Conservation (phyloP, 2,888 invertebrate species). For the Neuroscelio doddi region DNA sequence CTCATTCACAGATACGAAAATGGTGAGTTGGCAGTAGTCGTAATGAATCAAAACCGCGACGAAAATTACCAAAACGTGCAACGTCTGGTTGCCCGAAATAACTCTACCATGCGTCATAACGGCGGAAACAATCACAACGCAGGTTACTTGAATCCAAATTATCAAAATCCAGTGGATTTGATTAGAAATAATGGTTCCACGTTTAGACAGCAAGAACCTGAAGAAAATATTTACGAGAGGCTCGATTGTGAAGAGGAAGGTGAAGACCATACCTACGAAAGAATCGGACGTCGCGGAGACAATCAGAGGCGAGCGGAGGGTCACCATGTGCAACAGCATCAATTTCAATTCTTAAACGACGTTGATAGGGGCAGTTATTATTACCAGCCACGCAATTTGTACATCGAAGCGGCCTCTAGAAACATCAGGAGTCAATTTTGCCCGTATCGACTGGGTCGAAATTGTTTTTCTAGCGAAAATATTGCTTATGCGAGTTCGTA, state of each 20-base stretch:
- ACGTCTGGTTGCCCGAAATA: slow-evolving; percentile 38
- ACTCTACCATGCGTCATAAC: slow-evolving; percentile 51
- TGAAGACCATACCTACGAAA: slow-evolving; percentile 64
- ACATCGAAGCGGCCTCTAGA: slow-evolving; percentile 53
- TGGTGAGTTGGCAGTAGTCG: slow-evolving; percentile 64
- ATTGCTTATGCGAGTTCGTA: slow-evolving; percentile 60
- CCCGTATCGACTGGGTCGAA: slow-evolving; percentile 62
- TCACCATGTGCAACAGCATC: slow-evolving; percentile 48
- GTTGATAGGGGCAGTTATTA: slow-evolving; percentile 51
- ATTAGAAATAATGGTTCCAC: slow-evolving; percentile 56
- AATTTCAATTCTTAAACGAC: slow-evolving; percentile 51
- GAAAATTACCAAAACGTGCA: slow-evolving; percentile 58
- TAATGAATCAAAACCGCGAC: slow-evolving; percentile 66
- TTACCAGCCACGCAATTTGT: slow-evolving; percentile 58
- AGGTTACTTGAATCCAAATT: slow-evolving; percentile 61
- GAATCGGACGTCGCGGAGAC: slow-evolving; percentile 53
- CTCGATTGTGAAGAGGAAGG: slow-evolving; percentile 63
- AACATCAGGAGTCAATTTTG: slow-evolving; percentile 56
- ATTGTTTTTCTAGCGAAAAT: slow-evolving; percentile 68
- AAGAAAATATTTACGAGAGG: slow-evolving; percentile 71
- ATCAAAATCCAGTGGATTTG: slow-evolving; percentile 64
- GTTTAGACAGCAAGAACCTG: slow-evolving; percentile 65
- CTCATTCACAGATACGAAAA: slow-evolving; percentile 61
- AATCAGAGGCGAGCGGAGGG: slow-evolving; percentile 52
- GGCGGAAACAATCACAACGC: slow-evolving; percentile 48